Base-by-base conservation (phyloP, 2,797 vertebrate genomes). In the Danio aesculapii region DNA sequence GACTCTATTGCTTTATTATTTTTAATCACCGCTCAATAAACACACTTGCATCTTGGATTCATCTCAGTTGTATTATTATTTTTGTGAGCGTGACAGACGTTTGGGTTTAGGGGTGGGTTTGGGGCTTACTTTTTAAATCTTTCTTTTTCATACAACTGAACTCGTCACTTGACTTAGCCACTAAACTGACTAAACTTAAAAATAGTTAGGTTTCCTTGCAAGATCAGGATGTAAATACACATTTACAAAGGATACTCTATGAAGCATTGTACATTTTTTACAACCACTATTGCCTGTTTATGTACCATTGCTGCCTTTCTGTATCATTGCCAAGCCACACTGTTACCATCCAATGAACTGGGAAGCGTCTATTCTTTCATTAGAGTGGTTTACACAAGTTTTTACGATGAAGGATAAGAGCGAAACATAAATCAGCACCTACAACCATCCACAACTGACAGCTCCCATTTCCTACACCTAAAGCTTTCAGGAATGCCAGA, bases 351-450 rank as follows among this genome's bases (percentile, higher is more conserved):
- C 59, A 52, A 61, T 49, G 49, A 39, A 73, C 55, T 66, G 39
- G 78, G 63, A 64, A 64, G 8, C 58, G 46, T n/a, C 19, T 61
- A 71, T 61, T 79, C 61, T 70, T 16, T 84, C 58, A 73, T 87
- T 85, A 77, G 55, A 76, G 50, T 41, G 2, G n/a, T 84, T 69
- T 75, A 74, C 77, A 67, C 30, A 19, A 61, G 68, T 47, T 52
- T 58, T 14, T n/a, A 8, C 55, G 61, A 75, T 77, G 67, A 84
- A 77, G 79, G 86, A 81, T 82, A 14, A 67, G 50, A 66, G 69
- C n/a, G 4, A 75, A 46, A 44, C 62, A 71, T 53, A 69, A 73
- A 50, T n/a, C 46, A 59, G 57, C 78, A 53, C 57, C 52, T 79
- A 77, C 17, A 75, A 49, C 19, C 46, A 50, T 11, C 14, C 44